Evolutionary conservation across 2,797 vertebrate species (phyloP), one percentile per base, ranked within the genome.

Genomic region (Gastrophryne carolinensis): DNA sequence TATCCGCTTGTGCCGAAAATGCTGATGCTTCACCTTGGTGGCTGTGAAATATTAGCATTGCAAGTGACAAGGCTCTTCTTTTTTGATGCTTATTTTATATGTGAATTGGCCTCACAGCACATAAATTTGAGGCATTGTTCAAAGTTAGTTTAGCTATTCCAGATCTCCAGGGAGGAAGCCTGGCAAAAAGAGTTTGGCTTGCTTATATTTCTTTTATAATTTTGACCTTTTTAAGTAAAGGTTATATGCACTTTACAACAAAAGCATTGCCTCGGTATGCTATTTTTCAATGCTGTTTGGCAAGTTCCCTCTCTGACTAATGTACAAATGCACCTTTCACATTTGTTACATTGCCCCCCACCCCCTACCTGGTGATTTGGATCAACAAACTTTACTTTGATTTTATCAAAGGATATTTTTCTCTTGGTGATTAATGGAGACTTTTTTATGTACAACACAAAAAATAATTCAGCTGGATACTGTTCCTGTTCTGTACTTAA

Each of bases 81-180:
- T 87, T 86, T 89, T 90, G 85, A 86, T 85, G 79, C 84, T 87
- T 88, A 76, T 87, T 91, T 90, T 90, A 86, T 90, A 88, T 89
- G 83, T 86, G 84, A 89, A 86, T 90, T 84, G 80, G 75, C 32
- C 80, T 88, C 86, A 84, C 80, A 83, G 83, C 79, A 82, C 87
- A 87, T 90, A 87, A 85, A 89, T 87, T 88, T 88, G 85, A 90
- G 72, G 79, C 78, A 89, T 81, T 84, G 81, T 85, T 87, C 82
- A 81, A 85, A 86, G 79, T 86, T 84, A 83, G 80, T 87, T 85
- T 77, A 84, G 73, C 71, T 84, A 67, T 82, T 88, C 83, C 77
- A 79, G 88, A 88, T 87, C 87, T 91, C 83, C 86, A 30, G 73
- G 68, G 78, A 70, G 81, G 82, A 80, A 80, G 81, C 72, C 80